phyloP scores from a whole-genome alignment of 2,888 invertebrate genomes.

The Imbricaverruca yamaguchii region DNA sequence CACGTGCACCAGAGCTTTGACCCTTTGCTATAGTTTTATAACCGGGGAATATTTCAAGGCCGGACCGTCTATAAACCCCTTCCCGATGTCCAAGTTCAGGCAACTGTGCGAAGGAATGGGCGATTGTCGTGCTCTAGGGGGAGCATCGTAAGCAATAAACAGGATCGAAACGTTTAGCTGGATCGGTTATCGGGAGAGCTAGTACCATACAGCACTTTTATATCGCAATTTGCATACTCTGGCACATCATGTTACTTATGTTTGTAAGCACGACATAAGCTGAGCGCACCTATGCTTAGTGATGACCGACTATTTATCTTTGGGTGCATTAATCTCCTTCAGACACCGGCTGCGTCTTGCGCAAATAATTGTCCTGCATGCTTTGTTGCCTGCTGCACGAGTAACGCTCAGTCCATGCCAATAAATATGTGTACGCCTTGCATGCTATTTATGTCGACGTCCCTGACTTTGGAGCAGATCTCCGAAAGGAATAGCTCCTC shows the following conservation, averaged over 20 bases:
- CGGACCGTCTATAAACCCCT: conserved; percentile 9
- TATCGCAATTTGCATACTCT: too few species aligned
- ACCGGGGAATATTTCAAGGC: conserved; percentile 16
- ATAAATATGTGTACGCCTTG: conserved; percentile 6
- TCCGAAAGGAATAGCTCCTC: background rate
- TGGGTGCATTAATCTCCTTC: background rate
- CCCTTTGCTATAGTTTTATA: conserved; percentile 16
- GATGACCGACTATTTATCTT: background rate
- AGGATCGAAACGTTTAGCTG: too few species aligned
- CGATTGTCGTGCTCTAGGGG: background rate
- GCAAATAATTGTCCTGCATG: background rate
- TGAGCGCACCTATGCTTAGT: too few species aligned
- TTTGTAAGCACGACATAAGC: too few species aligned
- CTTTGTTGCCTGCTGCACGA: background rate
- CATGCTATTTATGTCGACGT: background rate
- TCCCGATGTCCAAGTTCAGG: background rate
- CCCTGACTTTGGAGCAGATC: conserved; percentile 8
- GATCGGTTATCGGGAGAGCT: too few species aligned
- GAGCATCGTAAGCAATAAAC: too few species aligned
- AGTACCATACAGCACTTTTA: too few species aligned
- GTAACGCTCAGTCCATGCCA: background rate
- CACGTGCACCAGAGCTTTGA: conserved; percentile 13
- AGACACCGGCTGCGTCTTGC: background rate
- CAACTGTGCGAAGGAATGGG: background rate
- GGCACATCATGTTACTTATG: too few species aligned